Base-by-base conservation (phyloP, 2,888 invertebrate species). In the Alsophila aescularia region DNA sequence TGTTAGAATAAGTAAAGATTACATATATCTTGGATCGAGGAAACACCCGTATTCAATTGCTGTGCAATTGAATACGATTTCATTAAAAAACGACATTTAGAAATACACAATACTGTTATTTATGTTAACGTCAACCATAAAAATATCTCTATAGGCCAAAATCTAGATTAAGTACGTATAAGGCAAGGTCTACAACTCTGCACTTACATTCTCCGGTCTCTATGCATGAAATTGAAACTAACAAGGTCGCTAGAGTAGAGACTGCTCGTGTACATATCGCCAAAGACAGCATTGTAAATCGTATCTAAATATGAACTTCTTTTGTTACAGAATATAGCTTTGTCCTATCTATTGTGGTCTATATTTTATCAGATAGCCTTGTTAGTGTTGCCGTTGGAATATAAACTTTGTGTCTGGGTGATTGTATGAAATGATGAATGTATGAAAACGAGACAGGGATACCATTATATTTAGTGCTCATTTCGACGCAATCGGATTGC, bases 191-290 rank as follows among this genome's bases (percentile, higher is more conserved):
- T 36, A 13, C 44, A 5, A 32, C 9, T 21, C 21, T 24, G 21
- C 45, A 36, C 9, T 27, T 61, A 60, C 65, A 62, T 64, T 69
- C 62, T 53, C 66, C 63, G 54, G 62, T 68, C 63, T 52, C 65
- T 37, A 52, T 59, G 58, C 66, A 69, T 63, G 69, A 79, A 74
- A 80, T 75, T 74, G 39, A 41, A 45, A 58, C 53, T 63, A 73
- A 66, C 73, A 73, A 81, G 81, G 77, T 65, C 72, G 45, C 42
- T 52, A 36, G 15, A n/a, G 24, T 54, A 32, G 14, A 58, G 55
- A 59, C 52, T 47, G 42, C 52, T 49, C 62, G 49, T 67, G 66
- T 66, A 67, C 68, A 67, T 66, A 60, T 52, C 52, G 51, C 66
- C 62, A 58, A 60, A 60, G 67, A 72, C 62, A 68, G 54, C 66